phyloP scores from a whole-genome alignment of 2,113 vertebrate genomes.

The Pycnonotus jocosus region DNA sequence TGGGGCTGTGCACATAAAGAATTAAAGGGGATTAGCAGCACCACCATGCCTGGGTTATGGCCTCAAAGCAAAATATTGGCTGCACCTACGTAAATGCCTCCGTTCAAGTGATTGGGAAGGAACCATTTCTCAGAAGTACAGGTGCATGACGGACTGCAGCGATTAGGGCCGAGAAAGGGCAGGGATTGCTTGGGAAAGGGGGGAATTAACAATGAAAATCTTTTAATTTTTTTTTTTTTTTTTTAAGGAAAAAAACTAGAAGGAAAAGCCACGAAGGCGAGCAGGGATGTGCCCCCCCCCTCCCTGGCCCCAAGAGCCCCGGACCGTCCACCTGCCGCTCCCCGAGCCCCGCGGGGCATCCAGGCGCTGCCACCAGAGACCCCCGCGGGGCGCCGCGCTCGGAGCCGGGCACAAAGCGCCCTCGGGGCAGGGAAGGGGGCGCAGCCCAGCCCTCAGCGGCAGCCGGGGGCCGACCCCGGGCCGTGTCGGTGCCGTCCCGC shows the following conservation, averaged over 20 bases:
- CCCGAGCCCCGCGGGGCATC: not conserved
- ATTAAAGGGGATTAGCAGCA: conserved; percentile 57
- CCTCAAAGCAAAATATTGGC: conserved; percentile 52
- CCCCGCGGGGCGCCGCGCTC: not conserved
- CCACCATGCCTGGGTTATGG: not conserved
- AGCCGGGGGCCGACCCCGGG: not conserved
- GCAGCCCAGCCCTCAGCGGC: not conserved
- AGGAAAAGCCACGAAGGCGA: not conserved
- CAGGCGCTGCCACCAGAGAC: not conserved
- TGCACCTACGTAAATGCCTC: not conserved
- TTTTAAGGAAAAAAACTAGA: not conserved
- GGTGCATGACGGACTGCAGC: conserved; percentile 57
- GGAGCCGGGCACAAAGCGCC: not conserved
- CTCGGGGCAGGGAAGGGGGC: not conserved
- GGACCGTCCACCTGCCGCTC: not conserved
- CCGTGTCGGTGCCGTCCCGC: not conserved
- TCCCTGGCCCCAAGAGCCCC: not conserved
- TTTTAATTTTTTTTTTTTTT: too few species aligned
- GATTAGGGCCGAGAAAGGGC: not conserved
- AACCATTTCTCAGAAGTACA: conserved; percentile 67
- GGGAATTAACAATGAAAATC: not conserved
- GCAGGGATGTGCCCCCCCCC: not conserved
- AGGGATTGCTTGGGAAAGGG: not conserved
- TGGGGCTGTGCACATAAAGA: not conserved
- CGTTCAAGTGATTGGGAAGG: conserved; percentile 49